Evolutionary conservation across 1,140 invertebrate species (phyloP).

Genomic region (Nomia melanderi): DNA sequence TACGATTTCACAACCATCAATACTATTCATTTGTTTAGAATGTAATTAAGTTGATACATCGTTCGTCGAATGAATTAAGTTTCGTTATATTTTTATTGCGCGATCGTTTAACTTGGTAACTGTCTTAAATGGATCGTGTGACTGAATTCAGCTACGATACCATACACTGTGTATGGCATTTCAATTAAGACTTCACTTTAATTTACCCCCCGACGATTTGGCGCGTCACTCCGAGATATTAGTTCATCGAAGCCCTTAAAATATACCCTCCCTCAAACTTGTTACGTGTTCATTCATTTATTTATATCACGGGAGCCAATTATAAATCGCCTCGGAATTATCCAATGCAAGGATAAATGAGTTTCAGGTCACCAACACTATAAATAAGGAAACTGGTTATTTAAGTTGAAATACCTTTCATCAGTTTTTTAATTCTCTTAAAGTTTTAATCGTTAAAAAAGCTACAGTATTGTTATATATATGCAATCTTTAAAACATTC

Average conservation of each 20-base stretch:
- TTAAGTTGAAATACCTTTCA: background rate
- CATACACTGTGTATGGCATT: constrained; percentile 50
- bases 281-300: constrained; percentile 30
- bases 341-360: constrained; percentile 13
- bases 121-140: constrained; percentile 11
- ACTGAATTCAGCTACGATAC: constrained; percentile 22
- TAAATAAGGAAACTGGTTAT: background rate
- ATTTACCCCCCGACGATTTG: constrained; percentile 67
- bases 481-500: no score
- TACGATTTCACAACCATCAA: no score
- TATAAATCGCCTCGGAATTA: constrained; percentile 30
- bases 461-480: no score
- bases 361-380: constrained; percentile 4
- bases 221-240: constrained; percentile 52
- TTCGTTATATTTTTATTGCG: background rate
- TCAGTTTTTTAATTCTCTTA: background rate
- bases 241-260: constrained; percentile 62
- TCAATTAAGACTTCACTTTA: constrained; percentile 68
- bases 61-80: background rate
- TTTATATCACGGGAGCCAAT: constrained; percentile 5
- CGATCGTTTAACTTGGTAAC: background rate
- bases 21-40: no score
- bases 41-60: background rate
- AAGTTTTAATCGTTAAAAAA: background rate
- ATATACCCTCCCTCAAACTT: constrained; percentile 43